A percentile compares a stretch with the other conserved stretches of the same genome.
Conservation (phyloP, 1,140 invertebrate species). For the honey bee (Apis mellifera) region DNA sequence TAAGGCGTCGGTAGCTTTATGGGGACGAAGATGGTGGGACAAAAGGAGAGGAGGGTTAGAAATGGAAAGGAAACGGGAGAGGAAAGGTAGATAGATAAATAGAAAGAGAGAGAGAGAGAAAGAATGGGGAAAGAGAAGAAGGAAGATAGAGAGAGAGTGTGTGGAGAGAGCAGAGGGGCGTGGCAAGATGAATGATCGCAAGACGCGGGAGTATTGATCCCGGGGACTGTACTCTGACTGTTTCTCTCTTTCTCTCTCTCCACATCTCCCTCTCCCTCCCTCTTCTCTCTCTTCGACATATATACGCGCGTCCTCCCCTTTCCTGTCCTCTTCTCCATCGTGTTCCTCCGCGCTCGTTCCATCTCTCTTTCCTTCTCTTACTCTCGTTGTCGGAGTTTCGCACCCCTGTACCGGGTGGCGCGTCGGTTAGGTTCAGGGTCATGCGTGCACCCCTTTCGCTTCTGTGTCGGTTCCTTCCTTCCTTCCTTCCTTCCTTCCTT, state of each 20-base stretch:
- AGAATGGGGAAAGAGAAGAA: conserved; percentile 25
- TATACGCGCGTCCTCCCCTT: conserved; percentile 54
- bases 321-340: conserved; percentile 41
- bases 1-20: conserved; percentile 47
- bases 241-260: conserved; percentile 64
- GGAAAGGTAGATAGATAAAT: conserved; percentile 59
- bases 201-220: conserved; percentile 82
- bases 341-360: conserved; percentile 51
- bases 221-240: conserved; percentile 70
- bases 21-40: conserved; percentile 62
- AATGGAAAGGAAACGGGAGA: conserved; percentile 19
- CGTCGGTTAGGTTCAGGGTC: conserved; percentile 78
- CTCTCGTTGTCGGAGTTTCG: conserved; percentile 60
- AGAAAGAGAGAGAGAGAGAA: conserved; percentile 48
- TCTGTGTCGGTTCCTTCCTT: conserved; percentile 55
- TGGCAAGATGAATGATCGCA: conserved; percentile 83
- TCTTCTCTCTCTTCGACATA: conserved; percentile 54
- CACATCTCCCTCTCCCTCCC: conserved; percentile 57
- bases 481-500: conserved; percentile 44
- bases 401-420: conserved; percentile 74
- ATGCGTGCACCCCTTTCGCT: conserved; percentile 72
- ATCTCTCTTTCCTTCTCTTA: conserved; percentile 40
- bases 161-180: conserved; percentile 79
- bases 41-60: conserved; percentile 50
- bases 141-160: conserved; percentile 58